A percentile compares a stretch with the other conserved stretches of the same genome.
These are phyloP conservation scores for Otus sunia DNA, from an alignment of 2,113 vertebrate species.

Conservation along the genomic window DNA sequence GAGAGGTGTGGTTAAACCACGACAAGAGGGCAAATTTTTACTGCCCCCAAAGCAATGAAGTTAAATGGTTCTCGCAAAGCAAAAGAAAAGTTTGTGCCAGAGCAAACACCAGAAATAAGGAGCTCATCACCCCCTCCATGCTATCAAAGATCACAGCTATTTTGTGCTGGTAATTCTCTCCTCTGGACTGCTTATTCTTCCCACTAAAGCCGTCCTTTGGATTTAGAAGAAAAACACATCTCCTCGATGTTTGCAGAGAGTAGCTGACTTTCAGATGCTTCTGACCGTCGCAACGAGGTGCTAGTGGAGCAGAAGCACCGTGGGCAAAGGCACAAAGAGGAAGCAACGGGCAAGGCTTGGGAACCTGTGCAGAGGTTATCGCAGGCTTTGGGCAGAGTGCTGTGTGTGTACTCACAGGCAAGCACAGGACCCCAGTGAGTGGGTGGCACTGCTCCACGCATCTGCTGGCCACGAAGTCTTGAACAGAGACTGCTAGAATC, in stretches of 20 bases:
- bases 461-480: neutral
- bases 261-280: neutral
- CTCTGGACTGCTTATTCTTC: neutral
- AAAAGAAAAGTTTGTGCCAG: neutral
- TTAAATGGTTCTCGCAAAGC: neutral
- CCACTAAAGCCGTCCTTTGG: neutral
- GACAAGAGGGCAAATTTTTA: neutral
- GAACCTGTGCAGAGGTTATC: neutral
- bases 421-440: neutral
- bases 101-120: neutral
- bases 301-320: neutral
- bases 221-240: neutral
- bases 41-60: neutral
- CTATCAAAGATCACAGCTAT: neutral
- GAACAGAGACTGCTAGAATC: neutral
- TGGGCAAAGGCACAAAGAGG: neutral
- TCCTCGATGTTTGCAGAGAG: neutral
- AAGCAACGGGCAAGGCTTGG: neutral
- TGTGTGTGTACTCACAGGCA: neutral
- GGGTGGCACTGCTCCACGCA: neutral
- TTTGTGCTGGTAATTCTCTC: neutral
- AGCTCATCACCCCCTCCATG: neutral
- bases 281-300: neutral
- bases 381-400: fast-evolving
- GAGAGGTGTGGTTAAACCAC: neutral